A percentile compares a stretch with the other conserved stretches of the same genome.
phyloP scores from a whole-genome alignment of 2,888 invertebrate species.

The Saturnia japonica region DNA sequence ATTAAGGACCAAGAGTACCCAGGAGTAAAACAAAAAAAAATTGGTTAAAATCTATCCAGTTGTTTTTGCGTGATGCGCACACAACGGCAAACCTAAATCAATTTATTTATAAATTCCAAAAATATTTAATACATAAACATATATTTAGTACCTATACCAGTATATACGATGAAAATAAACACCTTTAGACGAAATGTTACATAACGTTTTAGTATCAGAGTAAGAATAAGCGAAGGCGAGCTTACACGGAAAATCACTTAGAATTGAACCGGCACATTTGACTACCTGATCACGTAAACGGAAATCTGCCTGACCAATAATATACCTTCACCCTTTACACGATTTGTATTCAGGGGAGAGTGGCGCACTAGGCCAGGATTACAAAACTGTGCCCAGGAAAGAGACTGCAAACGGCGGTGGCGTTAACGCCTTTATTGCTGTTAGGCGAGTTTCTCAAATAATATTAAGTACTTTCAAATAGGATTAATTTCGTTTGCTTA shows the following conservation, averaged over 20 bases:
- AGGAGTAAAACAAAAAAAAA: no score
- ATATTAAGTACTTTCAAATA: slow-evolving; percentile 16
- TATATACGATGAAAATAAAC: background rate
- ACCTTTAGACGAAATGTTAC: slow-evolving; percentile 48
- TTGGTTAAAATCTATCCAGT: no score
- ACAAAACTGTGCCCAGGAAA: slow-evolving; percentile 60
- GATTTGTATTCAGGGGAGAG: slow-evolving; percentile 60
- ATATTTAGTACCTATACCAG: background rate
- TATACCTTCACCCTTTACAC: slow-evolving; percentile 64
- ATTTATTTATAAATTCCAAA: no score
- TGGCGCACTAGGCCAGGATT: slow-evolving; percentile 53
- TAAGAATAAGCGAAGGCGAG: slow-evolving; percentile 28
- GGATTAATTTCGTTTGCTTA: slow-evolving; percentile 10
- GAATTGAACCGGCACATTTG: slow-evolving; percentile 51
- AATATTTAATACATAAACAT: background rate
- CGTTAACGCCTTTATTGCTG: slow-evolving; percentile 56
- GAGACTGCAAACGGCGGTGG: slow-evolving; percentile 64
- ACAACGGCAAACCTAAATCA: no score
- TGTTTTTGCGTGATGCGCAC: no score
- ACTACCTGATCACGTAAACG: slow-evolving; percentile 58
- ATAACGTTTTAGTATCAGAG: slow-evolving; percentile 37
- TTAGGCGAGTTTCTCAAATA: slow-evolving; percentile 40
- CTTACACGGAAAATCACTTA: slow-evolving; percentile 61
- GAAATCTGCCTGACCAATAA: slow-evolving; percentile 72
- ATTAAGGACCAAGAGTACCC: no score